A percentile compares a stretch with the other conserved stretches of the same genome.
Evolutionary conservation across 2,888 invertebrate genomes (phyloP).

Genomic region (Druceiella hillmani): DNA sequence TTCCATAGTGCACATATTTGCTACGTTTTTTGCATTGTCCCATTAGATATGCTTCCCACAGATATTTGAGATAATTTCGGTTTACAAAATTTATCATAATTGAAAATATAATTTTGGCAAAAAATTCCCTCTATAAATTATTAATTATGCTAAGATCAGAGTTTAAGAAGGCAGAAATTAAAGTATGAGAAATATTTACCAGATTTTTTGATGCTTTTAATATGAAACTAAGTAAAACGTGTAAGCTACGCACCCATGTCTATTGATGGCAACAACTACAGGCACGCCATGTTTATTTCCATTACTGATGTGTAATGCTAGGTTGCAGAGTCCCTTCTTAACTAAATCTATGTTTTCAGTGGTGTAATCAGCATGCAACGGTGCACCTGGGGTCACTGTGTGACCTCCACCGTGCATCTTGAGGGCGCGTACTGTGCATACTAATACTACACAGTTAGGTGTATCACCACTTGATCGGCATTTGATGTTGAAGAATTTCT

Average conservation of each 20-base stretch:
- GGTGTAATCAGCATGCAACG: slow-evolving; percentile 77
- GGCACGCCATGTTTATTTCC: slow-evolving; percentile 85
- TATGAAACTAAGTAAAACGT: neutral
- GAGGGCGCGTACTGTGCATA: slow-evolving; percentile 88
- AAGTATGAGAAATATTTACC: too few relatives aligned
- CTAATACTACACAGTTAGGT: slow-evolving; percentile 89
- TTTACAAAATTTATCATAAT: too few relatives aligned
- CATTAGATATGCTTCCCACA: too few relatives aligned
- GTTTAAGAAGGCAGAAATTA: too few relatives aligned
- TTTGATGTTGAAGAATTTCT: slow-evolving; percentile 97
- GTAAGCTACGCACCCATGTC: slow-evolving; percentile 58
- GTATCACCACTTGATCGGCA: slow-evolving; percentile 81
- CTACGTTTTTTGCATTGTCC: too few relatives aligned
- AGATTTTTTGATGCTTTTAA: too few relatives aligned
- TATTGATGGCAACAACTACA: slow-evolving; percentile 91
- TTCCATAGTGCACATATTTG: too few relatives aligned
- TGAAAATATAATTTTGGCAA: too few relatives aligned
- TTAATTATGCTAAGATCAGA: too few relatives aligned
- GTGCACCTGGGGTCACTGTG: slow-evolving; percentile 76
- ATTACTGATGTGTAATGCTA: slow-evolving; percentile 91
- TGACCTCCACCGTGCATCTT: slow-evolving; percentile 99
- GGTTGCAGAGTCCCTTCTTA: slow-evolving; percentile 80
- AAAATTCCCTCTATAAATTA: too few relatives aligned
- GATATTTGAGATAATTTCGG: too few relatives aligned
- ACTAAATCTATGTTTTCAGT: slow-evolving; percentile 82